Evolutionary conservation across 2,113 vertebrate genomes (phyloP), one percentile per base, ranked within the genome.

Genomic region (Apteryx owenii): DNA sequence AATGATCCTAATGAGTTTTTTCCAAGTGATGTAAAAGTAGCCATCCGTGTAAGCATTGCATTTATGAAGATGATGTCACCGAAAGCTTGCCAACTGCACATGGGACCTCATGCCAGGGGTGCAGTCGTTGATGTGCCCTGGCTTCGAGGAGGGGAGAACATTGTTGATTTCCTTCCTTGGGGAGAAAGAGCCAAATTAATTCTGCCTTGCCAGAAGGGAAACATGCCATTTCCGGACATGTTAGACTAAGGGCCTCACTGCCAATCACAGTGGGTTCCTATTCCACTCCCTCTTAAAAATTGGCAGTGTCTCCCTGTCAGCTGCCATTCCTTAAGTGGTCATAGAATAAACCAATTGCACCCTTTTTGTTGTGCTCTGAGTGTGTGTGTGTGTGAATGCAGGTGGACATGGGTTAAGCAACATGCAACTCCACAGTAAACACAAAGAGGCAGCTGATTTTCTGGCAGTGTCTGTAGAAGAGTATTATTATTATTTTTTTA

Each of bases 271-370:
- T 51, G 88, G 80, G 89, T 96, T 96, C 88, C 70, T 93, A 58
- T 95, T 88, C 88, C 82, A 36, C 62, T 98, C 87, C 76, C 80
- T 95, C 95, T 96, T 94, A 87, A 91, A 91, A 97, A 73, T 85
- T 98, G 97, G 97, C 97, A 97, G 66, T 72, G 85, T 75, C 70
- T 91, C 83, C 20, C 93, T 92, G 84, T 97, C 97, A 97, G 96
- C 97, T 97, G 96, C 92, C 93, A 87, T 97, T 97, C 90, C 96
- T 95, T 90, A 97, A 97, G 94, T 89, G 93, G 94, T 96, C 93
- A 81, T 23, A 70, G 93, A 97, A 86, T 95, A 82, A 91, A 84
- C 68, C 94, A 91, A 46, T 51, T 81, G 90, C 61, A 66, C 38
- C 76, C 81, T 50, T 92, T 96, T 96, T 97, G 84, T 90, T 33